Percentiles rank a stretch among this genome's conserved stretches.
Evolutionary conservation across 2,113 vertebrate species (phyloP).

Genomic region (Brachionichthys hirsutus): DNA sequence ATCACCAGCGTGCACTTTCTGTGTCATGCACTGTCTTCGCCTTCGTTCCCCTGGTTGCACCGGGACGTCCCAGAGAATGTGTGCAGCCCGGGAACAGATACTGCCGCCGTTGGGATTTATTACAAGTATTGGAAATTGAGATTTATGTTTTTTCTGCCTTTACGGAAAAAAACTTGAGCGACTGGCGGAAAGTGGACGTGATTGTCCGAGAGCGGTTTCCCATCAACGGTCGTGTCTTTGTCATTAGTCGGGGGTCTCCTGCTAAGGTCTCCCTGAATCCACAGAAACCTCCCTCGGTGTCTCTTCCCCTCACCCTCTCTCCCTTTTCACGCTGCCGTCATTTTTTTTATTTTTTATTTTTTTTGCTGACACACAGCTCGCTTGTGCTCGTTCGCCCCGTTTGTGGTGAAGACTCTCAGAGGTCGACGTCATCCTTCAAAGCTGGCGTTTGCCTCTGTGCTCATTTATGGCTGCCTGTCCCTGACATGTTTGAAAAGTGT

Average conservation of each 20-base stretch:
- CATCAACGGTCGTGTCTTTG: conserved; percentile 41
- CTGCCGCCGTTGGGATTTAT: conserved; percentile 31
- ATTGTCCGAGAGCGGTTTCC: conserved; percentile 44
- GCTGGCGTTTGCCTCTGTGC: conserved; percentile 49
- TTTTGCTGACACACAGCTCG: conserved; percentile 65
- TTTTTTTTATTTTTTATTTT: conserved; percentile 15
- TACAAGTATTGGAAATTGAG: conserved; percentile 31
- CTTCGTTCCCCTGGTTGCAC: too few species aligned
- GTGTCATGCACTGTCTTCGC: neutral
- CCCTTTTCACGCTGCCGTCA: conserved; percentile 30
- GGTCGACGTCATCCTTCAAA: conserved; percentile 74
- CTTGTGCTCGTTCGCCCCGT: conserved; percentile 52
- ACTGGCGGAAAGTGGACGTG: conserved; percentile 24
- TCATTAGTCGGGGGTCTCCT: conserved; percentile 42
- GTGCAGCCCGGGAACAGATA: conserved; percentile 19
- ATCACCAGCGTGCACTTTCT: neutral
- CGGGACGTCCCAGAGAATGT: conserved; percentile 20
- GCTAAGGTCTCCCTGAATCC: conserved; percentile 27
- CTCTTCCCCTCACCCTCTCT: conserved; percentile 6
- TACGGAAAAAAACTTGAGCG: conserved; percentile 43
- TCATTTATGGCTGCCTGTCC: conserved; percentile 58
- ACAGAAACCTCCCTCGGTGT: conserved; percentile 34
- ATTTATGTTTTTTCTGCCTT: conserved; percentile 50
- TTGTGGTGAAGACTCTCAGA: conserved; percentile 69
- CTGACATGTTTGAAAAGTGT: conserved; percentile 76